Evolutionary conservation across 2,113 vertebrate genomes (phyloP).

Genomic region (Cynocephalus volans): DNA sequence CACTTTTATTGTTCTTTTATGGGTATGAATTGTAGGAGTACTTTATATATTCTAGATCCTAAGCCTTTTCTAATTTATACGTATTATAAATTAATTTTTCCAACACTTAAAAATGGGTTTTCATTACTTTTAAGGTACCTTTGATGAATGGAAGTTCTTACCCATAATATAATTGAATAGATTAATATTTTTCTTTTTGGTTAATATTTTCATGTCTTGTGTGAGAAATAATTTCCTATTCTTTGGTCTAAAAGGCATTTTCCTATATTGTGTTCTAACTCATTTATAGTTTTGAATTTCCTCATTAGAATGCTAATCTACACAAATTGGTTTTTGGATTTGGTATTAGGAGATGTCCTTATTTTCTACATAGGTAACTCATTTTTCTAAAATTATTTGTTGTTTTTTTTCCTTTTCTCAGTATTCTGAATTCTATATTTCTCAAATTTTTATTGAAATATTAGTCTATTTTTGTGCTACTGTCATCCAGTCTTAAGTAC

Average conservation of each 20-base stretch:
- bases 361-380: not conserved
- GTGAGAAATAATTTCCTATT: conserved; percentile 42
- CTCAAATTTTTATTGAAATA: conserved; percentile 12
- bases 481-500: not conserved
- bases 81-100: not conserved
- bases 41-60: not conserved
- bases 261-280: conserved; percentile 4
- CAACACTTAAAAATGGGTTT: not conserved
- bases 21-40: not conserved
- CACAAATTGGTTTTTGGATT: not conserved
- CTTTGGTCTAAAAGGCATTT: not conserved
- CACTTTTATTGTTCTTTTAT: not conserved
- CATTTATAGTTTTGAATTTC: conserved; percentile 10
- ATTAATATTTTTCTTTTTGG: conserved; percentile 9
- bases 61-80: not conserved
- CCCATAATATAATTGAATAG: not conserved
- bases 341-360: not conserved
- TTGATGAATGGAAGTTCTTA: not conserved
- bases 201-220: not conserved
- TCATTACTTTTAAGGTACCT: not conserved
- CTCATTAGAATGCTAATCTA: not conserved
- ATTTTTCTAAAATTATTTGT: not conserved
- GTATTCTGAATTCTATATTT: not conserved
- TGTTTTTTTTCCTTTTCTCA: not conserved
- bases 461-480: not conserved